These are phyloP conservation scores for Botia kubotai DNA, from an alignment of 2,797 vertebrate species.

Conservation along the genomic window DNA sequence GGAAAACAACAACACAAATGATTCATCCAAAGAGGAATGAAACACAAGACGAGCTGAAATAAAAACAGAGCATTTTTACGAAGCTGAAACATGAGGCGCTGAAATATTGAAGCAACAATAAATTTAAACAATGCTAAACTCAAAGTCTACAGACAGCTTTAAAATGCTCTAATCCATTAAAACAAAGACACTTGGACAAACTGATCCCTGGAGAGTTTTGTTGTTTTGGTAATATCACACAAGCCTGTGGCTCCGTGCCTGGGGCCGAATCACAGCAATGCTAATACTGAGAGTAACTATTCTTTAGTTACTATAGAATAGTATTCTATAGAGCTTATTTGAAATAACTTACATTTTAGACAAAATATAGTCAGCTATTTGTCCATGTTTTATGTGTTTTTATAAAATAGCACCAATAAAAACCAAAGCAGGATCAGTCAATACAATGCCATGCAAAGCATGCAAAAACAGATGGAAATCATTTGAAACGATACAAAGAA, in stretches of 20 bases:
- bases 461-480: no score
- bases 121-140: neutral
- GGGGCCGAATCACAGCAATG: neutral
- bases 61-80: neutral
- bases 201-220: neutral
- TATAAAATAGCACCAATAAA: no score
- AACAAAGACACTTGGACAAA: constrained; percentile 16
- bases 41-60: neutral
- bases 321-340: no score
- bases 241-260: neutral
- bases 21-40: neutral
- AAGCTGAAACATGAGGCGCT: neutral
- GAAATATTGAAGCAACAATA: neutral
- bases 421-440: no score
- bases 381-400: no score
- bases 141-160: neutral
- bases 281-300: neutral
- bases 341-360: neutral
- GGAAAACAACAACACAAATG: neutral
- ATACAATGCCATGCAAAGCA: no score
- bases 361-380: neutral
- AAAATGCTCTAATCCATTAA: constrained; percentile 38
- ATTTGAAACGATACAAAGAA: no score
- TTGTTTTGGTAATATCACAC: neutral
- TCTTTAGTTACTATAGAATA: no score